Evolutionary conservation across 1,140 invertebrate genomes (phyloP).

Genomic region (Drosophila punjabiensis): DNA sequence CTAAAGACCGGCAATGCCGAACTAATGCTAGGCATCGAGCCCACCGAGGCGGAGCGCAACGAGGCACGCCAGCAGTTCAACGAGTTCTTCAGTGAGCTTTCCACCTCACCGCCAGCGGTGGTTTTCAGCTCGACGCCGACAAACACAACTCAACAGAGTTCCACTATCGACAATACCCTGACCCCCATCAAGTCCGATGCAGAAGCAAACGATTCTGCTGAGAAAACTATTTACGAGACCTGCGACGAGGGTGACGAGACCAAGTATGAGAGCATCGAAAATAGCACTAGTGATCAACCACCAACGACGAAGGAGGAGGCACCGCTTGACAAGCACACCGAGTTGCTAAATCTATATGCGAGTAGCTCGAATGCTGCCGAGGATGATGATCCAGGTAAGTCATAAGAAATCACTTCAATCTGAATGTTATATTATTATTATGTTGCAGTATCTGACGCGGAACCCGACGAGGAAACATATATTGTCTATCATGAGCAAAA

Average conservation of each 20-base stretch:
- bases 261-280: slow-evolving; percentile 50
- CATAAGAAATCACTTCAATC: background rate
- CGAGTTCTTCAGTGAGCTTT: slow-evolving; percentile 69
- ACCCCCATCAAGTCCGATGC: slow-evolving; percentile 47
- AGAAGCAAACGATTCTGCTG: slow-evolving; percentile 1
- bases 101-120: background rate
- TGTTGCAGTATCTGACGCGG: slow-evolving; percentile 74
- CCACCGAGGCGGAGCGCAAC: slow-evolving; percentile 45
- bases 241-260: slow-evolving; percentile 48
- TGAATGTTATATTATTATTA: background rate
- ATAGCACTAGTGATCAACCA: background rate
- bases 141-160: background rate
- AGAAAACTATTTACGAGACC: slow-evolving; percentile 63
- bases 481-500: slow-evolving; percentile 70
- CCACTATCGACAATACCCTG: slow-evolving; percentile 31
- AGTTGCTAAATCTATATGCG: slow-evolving; percentile 60
- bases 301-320: background rate
- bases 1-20: slow-evolving; percentile 86
- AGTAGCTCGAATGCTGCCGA: slow-evolving; percentile 5
- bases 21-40: slow-evolving; percentile 86
- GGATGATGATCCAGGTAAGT: slow-evolving; percentile 57
- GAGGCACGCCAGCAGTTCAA: slow-evolving; percentile 64
- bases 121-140: slow-evolving; percentile 61
- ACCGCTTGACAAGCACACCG: slow-evolving; percentile 52
- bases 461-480: slow-evolving; percentile 77